phyloP scores from a whole-genome alignment of 2,888 invertebrate species.

The Euclidia mi region DNA sequence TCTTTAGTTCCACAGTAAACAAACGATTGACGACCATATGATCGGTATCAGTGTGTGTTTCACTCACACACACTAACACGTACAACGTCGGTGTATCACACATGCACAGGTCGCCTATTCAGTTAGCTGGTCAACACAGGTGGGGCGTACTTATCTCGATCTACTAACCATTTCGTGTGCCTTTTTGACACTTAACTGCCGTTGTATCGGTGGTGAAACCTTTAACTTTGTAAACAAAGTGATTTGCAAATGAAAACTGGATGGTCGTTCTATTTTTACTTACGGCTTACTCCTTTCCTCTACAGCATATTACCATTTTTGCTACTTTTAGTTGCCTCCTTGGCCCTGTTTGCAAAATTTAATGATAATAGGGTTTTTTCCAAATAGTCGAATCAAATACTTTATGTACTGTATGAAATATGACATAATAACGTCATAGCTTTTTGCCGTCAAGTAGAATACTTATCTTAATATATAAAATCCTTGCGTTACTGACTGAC shows the following conservation, averaged over 20 bases:
- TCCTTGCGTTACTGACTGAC: too few species aligned
- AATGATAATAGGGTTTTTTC: too few species aligned
- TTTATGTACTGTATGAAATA: too few species aligned
- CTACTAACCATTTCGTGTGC: constrained; percentile 80
- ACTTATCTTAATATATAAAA: too few species aligned
- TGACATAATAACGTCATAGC: too few species aligned
- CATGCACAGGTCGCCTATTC: constrained; percentile 30
- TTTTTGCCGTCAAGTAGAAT: too few species aligned
- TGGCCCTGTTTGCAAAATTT: too few species aligned
- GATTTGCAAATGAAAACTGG: constrained; percentile 36
- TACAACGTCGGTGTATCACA: constrained; percentile 26
- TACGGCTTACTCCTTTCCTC: too few species aligned
- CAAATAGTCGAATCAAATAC: too few species aligned
- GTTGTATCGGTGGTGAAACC: constrained; percentile 47
- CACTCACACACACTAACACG: constrained; percentile 12
- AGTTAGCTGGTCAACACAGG: constrained; percentile 64
- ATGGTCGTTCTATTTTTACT: too few species aligned
- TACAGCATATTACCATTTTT: too few species aligned
- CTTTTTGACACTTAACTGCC: constrained; percentile 81
- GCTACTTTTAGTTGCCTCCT: too few species aligned
- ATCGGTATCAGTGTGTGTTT: constrained; percentile 39
- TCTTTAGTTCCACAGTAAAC: constrained; percentile 29
- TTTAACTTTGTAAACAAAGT: constrained; percentile 49
- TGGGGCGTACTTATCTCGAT: constrained; percentile 80
- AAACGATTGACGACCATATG: constrained; percentile 37